phyloP scores from a whole-genome alignment of 2,797 vertebrate species.

The Rhinophrynus dorsalis region DNA sequence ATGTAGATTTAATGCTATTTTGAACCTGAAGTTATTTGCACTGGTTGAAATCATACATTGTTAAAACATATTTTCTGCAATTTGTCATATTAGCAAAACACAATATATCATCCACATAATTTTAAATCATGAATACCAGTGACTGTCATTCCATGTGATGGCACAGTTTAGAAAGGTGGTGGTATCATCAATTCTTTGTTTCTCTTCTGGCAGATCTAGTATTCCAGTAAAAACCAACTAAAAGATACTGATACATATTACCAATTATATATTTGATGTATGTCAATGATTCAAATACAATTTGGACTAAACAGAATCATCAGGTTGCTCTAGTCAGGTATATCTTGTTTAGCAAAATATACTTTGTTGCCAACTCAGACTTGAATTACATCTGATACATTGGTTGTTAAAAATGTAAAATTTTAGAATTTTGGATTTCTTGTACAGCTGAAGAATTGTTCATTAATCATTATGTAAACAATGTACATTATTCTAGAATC shows the following conservation, averaged over 20 bases:
- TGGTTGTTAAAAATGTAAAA: slow-evolving; percentile 10
- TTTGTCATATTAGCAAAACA: not conserved
- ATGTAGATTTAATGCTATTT: slow-evolving; percentile 1
- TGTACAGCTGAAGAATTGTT: too few species aligned
- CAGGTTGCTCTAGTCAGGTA: slow-evolving; percentile 13
- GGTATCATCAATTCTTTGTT: not conserved
- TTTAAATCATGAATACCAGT: not conserved
- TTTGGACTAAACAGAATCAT: not conserved
- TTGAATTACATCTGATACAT: slow-evolving; percentile 1
- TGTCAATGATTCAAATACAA: slow-evolving; percentile 7
- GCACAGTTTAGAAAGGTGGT: not conserved
- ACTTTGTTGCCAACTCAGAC: slow-evolving; percentile 10
- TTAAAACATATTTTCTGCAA: not conserved
- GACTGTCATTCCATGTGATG: not conserved
- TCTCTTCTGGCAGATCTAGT: not conserved
- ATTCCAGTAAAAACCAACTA: not conserved
- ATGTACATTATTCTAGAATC: too few species aligned
- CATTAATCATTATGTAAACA: too few species aligned
- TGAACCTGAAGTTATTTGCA: slow-evolving; percentile 31
- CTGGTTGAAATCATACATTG: not conserved
- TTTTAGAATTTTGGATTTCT: slow-evolving; percentile 11
- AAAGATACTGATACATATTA: not conserved
- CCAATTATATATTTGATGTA: slow-evolving; percentile 17
- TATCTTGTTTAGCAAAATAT: slow-evolving; percentile 18
- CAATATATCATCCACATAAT: not conserved